Base-by-base conservation (phyloP, 2,113 vertebrate species). In the Solea senegalensis region DNA sequence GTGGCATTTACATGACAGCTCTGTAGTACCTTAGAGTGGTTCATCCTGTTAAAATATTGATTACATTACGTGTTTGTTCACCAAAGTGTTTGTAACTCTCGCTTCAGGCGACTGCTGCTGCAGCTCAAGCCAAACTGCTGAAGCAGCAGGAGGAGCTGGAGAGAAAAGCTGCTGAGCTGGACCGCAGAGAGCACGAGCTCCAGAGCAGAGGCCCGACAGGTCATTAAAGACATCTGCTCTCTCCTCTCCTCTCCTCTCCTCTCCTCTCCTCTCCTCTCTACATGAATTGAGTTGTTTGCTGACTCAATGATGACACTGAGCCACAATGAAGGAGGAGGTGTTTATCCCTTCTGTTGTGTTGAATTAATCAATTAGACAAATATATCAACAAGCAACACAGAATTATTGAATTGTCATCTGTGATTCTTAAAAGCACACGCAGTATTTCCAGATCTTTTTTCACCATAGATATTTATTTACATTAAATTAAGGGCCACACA, bases 61-160 rank as follows among this genome's bases (percentile, higher is more conserved):
- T 2, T 34, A 34, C 2, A 49, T 26, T 8, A 2, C 44, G 9
- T 52, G 66, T 63, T 65, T 53, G 58, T 53, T 10, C 39, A 79
- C 46, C 41, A 46, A 70, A 55, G 59, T 26, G 26, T 76, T 71
- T 69, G 8, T 59, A n/a, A 11, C 45, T 40, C 10, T 56, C 8
- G 21, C 28, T 16, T 0, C 64, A 99, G 98, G 94, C 93, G 0
- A 81, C 92, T 14, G 96, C 95, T 16, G 94, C 95, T 0, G 95
- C 95, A 3, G 98, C 94, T 3, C 98, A 99, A 87, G 93, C 93
- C 4, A 95, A 93, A 69, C 94, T 99, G 50, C 95, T 97, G 53
- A 95, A 92, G 82, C 96, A 98, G 90, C 98, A 99, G 91, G 97
- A 98, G 28, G 97, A 99, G 66, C 86, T 99, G 78, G 97, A 99